Evolutionary conservation across 1,140 invertebrate species (phyloP), one percentile per base, ranked within the genome.

Genomic region (Drosophila grimshawi): DNA sequence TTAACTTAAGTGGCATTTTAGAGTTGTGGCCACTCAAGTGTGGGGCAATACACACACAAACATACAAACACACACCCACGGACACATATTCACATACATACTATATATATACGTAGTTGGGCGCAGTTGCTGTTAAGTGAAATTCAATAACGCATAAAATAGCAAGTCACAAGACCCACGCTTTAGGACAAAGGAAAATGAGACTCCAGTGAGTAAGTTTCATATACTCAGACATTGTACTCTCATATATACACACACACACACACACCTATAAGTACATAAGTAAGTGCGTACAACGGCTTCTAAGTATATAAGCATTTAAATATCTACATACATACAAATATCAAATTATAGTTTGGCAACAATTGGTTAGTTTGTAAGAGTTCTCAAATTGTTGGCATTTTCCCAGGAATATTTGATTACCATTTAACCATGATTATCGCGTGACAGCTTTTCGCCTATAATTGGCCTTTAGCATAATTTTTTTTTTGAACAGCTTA

Each of bases 61-160:
- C 8, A 51, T 46, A 51, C 57, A 5, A 30, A 37, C 41, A 65
- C 45, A 63, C 30, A 74, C 41, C 41, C 45, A 29, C 30, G 48
- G 49, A 55, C 48, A 49, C 37, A 59, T 43, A 63, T 37, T 7
- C 37, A 62, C 57, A 51, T 57, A 62, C 35, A 56, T 33, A 61
- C 19, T 19, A n/a, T n/a, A n/a, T n/a, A n/a, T 51, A 41, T 5
- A 35, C 7, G 30, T 32, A 62, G 37, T 45, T 46, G 35, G 57
- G 39, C 57, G 27, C 72, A 71, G 69, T 85, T 89, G 77, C 63
- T 70, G 80, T 85, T 89, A 88, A 88, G 86, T 88, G 69, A 90
- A 89, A 89, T 88, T 88, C 85, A 89, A 88, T 88, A 89, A 88
- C 80, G 85, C 83, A 89, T 89, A 89, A 88, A 83, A 89, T 80